phyloP scores from a whole-genome alignment of 2,113 vertebrate genomes.

The Etheostoma spectabile region DNA sequence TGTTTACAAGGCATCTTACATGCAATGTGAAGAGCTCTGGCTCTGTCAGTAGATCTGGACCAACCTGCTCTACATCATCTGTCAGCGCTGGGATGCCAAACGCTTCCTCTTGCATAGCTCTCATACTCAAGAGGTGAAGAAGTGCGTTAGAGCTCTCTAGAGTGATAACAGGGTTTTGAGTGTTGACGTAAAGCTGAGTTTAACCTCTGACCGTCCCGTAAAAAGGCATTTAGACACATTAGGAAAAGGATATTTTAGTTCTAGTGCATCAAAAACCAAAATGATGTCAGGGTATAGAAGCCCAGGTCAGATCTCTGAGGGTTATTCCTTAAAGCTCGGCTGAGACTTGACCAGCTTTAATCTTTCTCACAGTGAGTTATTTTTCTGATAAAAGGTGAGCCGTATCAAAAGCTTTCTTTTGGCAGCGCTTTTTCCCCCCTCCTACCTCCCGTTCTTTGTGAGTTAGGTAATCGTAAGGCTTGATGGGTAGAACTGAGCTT shows the following conservation, averaged over 20 bases:
- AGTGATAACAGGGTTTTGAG: neutral
- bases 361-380: neutral
- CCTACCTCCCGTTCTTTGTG: slow-evolving; percentile 23
- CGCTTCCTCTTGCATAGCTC: slow-evolving; percentile 40
- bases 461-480: slow-evolving; percentile 53
- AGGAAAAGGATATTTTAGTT: slow-evolving; percentile 1
- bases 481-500: slow-evolving; percentile 61
- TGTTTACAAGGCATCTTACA: neutral
- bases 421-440: slow-evolving; percentile 2
- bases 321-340: neutral
- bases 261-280: neutral
- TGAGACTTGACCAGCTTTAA: neutral
- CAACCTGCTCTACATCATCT: slow-evolving; percentile 71
- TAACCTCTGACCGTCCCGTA: neutral
- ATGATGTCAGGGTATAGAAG: neutral
- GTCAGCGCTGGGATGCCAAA: slow-evolving; percentile 45
- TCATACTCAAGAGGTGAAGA: slow-evolving; percentile 51
- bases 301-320: neutral
- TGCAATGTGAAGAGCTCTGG: slow-evolving; percentile 7
- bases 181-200: neutral
- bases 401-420: slow-evolving; percentile 32
- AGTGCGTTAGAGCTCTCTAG: neutral
- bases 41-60: slow-evolving; percentile 31
- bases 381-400: slow-evolving; percentile 36
- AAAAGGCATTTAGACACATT: neutral